Percentiles rank a stretch among this genome's conserved stretches.
phyloP scores from a whole-genome alignment of 2,888 invertebrate genomes.

The Andricus quercusramuli region DNA sequence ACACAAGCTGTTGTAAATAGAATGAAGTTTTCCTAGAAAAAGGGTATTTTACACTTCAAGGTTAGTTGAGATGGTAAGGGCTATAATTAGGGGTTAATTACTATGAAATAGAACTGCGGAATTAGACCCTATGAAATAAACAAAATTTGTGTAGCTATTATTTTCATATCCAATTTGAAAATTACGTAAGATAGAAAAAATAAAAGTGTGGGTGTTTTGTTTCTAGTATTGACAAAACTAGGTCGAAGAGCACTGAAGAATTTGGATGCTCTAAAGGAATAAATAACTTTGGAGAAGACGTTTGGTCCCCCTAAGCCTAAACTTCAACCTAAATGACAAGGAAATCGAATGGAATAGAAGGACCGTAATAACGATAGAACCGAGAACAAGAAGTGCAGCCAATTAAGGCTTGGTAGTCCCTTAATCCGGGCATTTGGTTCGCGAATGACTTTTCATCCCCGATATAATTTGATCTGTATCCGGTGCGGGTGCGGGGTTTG shows the following conservation, averaged over 20 bases:
- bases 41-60: no score
- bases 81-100: no score
- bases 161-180: no score
- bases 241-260: not conserved
- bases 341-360: conserved; percentile 20
- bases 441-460: conserved; percentile 75
- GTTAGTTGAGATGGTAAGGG: no score
- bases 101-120: no score
- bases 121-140: no score
- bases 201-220: no score
- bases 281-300: not conserved
- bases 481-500: conserved; percentile 58
- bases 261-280: not conserved
- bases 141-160: no score
- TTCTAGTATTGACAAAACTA: no score
- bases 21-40: no score
- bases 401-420: conserved; percentile 67
- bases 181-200: no score
- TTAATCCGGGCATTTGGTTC: conserved; percentile 76
- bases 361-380: conserved; percentile 28
- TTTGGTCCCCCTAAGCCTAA: conserved; percentile 7
- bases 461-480: conserved; percentile 73
- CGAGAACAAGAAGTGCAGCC: conserved; percentile 43
- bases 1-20: no score
- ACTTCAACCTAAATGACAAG: conserved; percentile 20